Base-by-base conservation (phyloP, 2,888 invertebrate species). In the Branchinecta sandiegonensis region DNA sequence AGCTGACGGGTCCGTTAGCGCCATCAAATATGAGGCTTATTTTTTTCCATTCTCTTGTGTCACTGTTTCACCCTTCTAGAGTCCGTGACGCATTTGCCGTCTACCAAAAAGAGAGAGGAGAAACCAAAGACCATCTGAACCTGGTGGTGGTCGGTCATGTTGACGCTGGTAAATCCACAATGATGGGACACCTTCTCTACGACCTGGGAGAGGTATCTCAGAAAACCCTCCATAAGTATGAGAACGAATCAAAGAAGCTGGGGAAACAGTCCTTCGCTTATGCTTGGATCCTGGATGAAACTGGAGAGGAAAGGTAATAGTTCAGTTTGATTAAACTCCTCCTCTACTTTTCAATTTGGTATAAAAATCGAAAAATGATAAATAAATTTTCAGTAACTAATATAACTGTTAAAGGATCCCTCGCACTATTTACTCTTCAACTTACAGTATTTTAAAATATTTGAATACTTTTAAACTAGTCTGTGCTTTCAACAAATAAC, bases 281-380 rank as follows among this genome's bases (percentile, higher is more conserved):
- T 79, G 99, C 99, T 5, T 99, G 99, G 99, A 94, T 99, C 3
- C 81, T 99, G 67, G 99, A 99, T 79, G 97, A 99, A 80, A 97
- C 96, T 70, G 94, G 94, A 1, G 99, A 99, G 77, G 99, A 99
- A 79, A 85, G 86, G 84, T 83, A 74, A 72, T 73, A 2, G 9
- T 10, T 6, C 37, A 37, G 37, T 37, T 6, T 37, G 37, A 37
- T 37, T 23, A n/a, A n/a, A n/a, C n/a, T n/a, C n/a, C n/a, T n/a
- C n/a, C n/a, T n/a, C n/a, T n/a, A n/a, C n/a, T n/a, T n/a, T n/a
- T n/a, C n/a, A n/a, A n/a, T n/a, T n/a, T n/a, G n/a, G n/a, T n/a
- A n/a, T n/a, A n/a, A n/a, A n/a, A n/a, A n/a, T n/a, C n/a, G n/a
- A n/a, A n/a, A n/a, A n/a, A n/a, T n/a, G n/a, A n/a, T n/a, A n/a